A percentile compares a stretch with the other conserved stretches of the same genome.
phyloP scores from a whole-genome alignment of 37 sponge, comb jelly and placozoan genomes.

The Mnemiopsis leidyi region DNA sequence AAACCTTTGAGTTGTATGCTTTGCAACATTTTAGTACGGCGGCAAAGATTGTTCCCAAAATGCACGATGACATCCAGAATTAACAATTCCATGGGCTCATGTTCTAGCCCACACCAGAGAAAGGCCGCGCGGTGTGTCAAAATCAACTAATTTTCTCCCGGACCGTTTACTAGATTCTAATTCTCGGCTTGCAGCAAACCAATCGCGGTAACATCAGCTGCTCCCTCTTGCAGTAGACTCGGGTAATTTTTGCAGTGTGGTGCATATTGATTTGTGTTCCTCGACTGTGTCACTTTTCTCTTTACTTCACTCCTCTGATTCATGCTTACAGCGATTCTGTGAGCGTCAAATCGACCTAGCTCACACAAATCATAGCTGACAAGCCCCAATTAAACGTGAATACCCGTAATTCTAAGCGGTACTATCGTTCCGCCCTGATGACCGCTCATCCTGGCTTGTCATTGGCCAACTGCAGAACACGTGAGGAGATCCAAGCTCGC shows the following conservation, averaged over 20 bases:
- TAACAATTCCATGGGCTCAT: neutral
- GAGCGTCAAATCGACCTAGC: neutral
- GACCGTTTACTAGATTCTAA: neutral
- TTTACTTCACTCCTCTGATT: neutral
- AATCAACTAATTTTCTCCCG: neutral
- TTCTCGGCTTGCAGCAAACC: neutral
- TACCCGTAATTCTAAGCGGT: neutral
- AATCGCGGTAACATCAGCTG: neutral
- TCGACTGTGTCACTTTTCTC: neutral
- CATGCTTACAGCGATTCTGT: neutral
- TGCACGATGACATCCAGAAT: slow-evolving; percentile 52
- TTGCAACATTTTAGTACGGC: slow-evolving; percentile 53
- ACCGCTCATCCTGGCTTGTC: neutral
- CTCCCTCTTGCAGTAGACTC: neutral
- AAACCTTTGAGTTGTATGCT: slow-evolving; percentile 51
- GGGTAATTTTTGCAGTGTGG: neutral
- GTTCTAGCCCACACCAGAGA: neutral
- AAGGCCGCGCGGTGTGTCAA: neutral
- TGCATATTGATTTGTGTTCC: neutral
- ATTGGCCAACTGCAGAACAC: neutral
- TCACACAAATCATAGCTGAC: neutral
- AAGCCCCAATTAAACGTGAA: neutral
- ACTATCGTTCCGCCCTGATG: neutral
- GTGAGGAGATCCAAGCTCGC: neutral
- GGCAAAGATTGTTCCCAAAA: slow-evolving; percentile 63